Evolutionary conservation across 2,888 invertebrate genomes (phyloP).

Genomic region (Cataglyphis livida): DNA sequence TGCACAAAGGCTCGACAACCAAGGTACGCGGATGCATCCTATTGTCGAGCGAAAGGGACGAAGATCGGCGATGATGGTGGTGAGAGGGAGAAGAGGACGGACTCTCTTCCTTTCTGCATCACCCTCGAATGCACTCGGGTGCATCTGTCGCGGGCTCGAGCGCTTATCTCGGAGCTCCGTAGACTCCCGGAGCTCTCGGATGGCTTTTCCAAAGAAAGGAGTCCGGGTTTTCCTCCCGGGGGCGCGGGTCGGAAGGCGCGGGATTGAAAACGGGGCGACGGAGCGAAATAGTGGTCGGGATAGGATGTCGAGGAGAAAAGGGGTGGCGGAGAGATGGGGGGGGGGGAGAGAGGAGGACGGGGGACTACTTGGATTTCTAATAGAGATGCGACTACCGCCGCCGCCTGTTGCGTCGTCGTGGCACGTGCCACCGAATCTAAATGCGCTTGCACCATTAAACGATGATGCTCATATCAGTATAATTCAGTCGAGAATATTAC

Average conservation of each 20-base stretch:
- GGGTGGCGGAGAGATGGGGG: slow-evolving; percentile 2
- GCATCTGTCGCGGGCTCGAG: slow-evolving; percentile 54
- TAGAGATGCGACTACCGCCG: slow-evolving; percentile 73
- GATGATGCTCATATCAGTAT: background rate
- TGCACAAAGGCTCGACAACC: slow-evolving; percentile 42
- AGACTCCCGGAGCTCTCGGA: slow-evolving; percentile 47
- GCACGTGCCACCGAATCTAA: slow-evolving; percentile 63
- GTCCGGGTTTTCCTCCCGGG: slow-evolving; percentile 43
- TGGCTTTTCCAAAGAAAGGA: slow-evolving; percentile 54
- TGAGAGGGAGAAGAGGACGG: background rate
- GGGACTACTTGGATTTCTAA: slow-evolving; percentile 77
- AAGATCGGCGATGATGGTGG: background rate
- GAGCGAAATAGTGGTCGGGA: slow-evolving; percentile 40
- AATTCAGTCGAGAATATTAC: background rate
- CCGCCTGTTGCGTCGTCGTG: slow-evolving; percentile 78
- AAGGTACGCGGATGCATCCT: slow-evolving; percentile 11
- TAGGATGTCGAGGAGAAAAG: background rate
- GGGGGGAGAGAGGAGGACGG: slow-evolving; percentile 44
- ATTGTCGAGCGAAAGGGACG: slow-evolving; percentile 46
- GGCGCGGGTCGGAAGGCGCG: slow-evolving; percentile 43
- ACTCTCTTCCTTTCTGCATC: slow-evolving; percentile 21
- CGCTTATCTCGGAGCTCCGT: slow-evolving; percentile 61
- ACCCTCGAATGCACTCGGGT: slow-evolving; percentile 47
- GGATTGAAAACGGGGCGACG: slow-evolving; percentile 32
- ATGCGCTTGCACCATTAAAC: slow-evolving; percentile 21